phyloP scores from a whole-genome alignment of 2,113 vertebrate genomes.

The Apistogramma diplotaenia region DNA sequence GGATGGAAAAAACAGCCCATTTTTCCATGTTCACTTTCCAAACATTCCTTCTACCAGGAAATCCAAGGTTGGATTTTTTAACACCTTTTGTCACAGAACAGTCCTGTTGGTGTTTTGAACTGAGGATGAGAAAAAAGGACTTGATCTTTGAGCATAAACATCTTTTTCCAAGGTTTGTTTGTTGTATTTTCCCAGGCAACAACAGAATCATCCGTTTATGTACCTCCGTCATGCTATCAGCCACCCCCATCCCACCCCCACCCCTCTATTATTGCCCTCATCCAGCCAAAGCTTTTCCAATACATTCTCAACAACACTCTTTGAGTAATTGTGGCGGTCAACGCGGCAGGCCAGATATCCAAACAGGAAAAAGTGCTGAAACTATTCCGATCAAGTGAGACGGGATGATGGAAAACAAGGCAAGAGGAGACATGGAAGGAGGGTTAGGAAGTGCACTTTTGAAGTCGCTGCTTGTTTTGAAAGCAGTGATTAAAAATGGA shows the following conservation, averaged over 20 bases:
- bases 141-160: slow-evolving; percentile 21
- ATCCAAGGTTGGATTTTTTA: slow-evolving; percentile 55
- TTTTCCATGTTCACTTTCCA: slow-evolving; percentile 68
- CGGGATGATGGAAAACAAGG: slow-evolving; percentile 48
- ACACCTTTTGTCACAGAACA: slow-evolving; percentile 56
- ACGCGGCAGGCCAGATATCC: slow-evolving; percentile 52
- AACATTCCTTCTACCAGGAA: slow-evolving; percentile 53
- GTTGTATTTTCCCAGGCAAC: slow-evolving; percentile 60
- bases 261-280: slow-evolving; percentile 1
- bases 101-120: slow-evolving; percentile 16
- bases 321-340: slow-evolving; percentile 55
- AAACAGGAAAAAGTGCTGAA: slow-evolving; percentile 63
- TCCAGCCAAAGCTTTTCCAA: slow-evolving; percentile 49
- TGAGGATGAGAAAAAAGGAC: neutral
- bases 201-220: slow-evolving; percentile 48
- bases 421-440: slow-evolving; percentile 35
- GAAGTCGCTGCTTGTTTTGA: slow-evolving; percentile 53
- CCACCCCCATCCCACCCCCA: neutral
- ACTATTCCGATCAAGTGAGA: slow-evolving; percentile 53
- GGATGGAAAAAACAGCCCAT: slow-evolving; percentile 63
- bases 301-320: slow-evolving; percentile 51
- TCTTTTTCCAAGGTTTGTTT: slow-evolving; percentile 50
- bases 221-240: slow-evolving; percentile 49
- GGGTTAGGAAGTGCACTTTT: slow-evolving; percentile 24
- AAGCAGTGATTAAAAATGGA: slow-evolving; percentile 28